Evolutionary conservation across 2,888 invertebrate species (phyloP).

Genomic region (Melanchra persicariae): DNA sequence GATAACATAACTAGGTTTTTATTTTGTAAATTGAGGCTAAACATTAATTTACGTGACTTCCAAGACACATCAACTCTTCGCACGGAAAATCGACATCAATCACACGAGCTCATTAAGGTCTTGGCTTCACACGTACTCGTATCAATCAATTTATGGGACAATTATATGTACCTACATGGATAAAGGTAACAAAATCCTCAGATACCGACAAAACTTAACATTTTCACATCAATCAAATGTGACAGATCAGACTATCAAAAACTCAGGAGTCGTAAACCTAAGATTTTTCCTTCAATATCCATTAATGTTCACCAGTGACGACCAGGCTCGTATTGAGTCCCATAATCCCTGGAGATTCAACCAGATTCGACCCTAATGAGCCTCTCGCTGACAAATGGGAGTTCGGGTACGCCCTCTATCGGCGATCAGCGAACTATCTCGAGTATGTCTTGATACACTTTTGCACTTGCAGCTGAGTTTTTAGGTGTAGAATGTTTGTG

Average conservation of each 20-base stretch:
- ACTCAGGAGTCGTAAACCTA: slow-evolving; percentile 1
- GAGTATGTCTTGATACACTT: slow-evolving; percentile 73
- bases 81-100: neutral
- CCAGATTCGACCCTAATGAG: slow-evolving; percentile 87
- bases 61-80: neutral
- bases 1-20: neutral
- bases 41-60: neutral
- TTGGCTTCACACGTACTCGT: neutral
- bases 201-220: neutral
- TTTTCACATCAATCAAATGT: neutral
- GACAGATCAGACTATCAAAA: neutral
- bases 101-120: neutral
- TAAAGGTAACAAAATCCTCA: neutral
- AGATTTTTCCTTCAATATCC: slow-evolving; percentile 47
- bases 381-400: slow-evolving; percentile 85
- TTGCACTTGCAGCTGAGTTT: slow-evolving; percentile 58
- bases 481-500: neutral
- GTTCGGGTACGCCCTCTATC: slow-evolving; percentile 84
- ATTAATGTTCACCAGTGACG: slow-evolving; percentile 60
- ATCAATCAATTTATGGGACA: neutral
- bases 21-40: neutral
- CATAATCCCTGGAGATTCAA: slow-evolving; percentile 85
- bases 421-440: slow-evolving; percentile 85
- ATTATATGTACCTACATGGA: neutral
- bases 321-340: slow-evolving; percentile 77